Base-by-base conservation (phyloP, 2,888 invertebrate species). In the Eudasyphora cyanicolor region DNA sequence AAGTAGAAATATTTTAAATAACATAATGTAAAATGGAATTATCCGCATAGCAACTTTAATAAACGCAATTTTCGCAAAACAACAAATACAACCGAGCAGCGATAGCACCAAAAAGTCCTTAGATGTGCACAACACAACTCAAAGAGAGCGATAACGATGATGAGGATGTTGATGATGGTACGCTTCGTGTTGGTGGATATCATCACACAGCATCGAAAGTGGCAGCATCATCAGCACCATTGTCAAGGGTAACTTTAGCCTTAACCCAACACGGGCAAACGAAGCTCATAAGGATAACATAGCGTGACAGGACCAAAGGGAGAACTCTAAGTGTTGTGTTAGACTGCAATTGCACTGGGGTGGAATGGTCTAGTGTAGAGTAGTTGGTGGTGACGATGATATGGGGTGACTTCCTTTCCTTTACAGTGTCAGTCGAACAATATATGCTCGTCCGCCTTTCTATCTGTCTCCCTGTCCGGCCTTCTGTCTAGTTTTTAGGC, bases 191-290 rank as follows among this genome's bases (percentile, higher is more conserved):
- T 70, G 54, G 29, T 82, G 62, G 79, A 79, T 82, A 76, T 82
- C 79, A 60, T n/a, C 14, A 27, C 14, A 27, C n/a, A 51, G n/a
- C 45, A 24, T 21, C 51, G 21, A 19, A 19, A 51, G 49, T 51
- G 17, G 49, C 49, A 51, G 49, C 17, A 51, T 19, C 19, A 24
- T 49, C 49, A 49, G 8, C 21, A 60, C 10, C 73, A 76, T 76
- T 82, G 73, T 69, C 82, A 82, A 74, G 82, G 82, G 79, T 76
- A 82, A 78, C 74, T 82, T 54, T 32, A 62, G 14, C 54, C 4
- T 4, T 38, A 64, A 38, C 64, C 32, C 19, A 62, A 7, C n/a
- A n/a, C n/a, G 4, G 14, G 27, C n/a, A 35, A 3, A 2, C 32
- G 12, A 2, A 27, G 21, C 38, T 64, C 64, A 35, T 17, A 10